Conservation (phyloP, 2,797 vertebrate genomes). For the Aulostomus chinensis region DNA sequence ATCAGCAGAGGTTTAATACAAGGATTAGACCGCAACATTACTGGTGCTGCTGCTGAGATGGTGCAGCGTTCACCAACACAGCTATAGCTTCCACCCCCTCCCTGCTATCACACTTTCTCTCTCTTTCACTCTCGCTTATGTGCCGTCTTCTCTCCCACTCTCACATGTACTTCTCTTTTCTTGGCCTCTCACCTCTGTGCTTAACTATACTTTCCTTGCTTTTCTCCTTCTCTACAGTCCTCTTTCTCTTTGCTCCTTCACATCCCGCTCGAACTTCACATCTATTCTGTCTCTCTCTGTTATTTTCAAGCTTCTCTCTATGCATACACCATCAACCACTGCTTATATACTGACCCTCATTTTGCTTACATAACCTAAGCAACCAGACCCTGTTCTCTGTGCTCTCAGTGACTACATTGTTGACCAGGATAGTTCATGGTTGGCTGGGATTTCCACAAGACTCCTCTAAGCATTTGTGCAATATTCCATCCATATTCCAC, state of each 20-base stretch:
- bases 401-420: conserved; percentile 15
- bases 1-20: conserved; percentile 72
- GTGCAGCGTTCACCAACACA: conserved; percentile 44
- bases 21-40: conserved; percentile 70
- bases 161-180: conserved; percentile 48
- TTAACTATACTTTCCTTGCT: conserved; percentile 35
- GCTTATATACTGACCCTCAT: conserved; percentile 37
- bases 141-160: conserved; percentile 55
- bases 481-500: too few relatives aligned
- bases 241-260: conserved; percentile 14
- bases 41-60: conserved; percentile 55
- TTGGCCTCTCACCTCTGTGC: conserved; percentile 55
- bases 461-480: too few relatives aligned
- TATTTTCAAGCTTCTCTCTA: conserved; percentile 42
- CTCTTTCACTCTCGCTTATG: conserved; percentile 21
- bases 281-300: conserved; percentile 43
- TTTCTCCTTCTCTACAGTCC: conserved; percentile 18
- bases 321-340: conserved; percentile 28
- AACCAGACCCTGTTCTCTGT: conserved; percentile 26
- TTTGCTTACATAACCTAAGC: conserved; percentile 58
- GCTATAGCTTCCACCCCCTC: conserved; percentile 54
- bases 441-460: too few relatives aligned
- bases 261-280: conserved; percentile 19
- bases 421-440: conserved; percentile 10
- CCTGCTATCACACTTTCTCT: conserved; percentile 44